These are phyloP conservation scores for Acleris sparsana DNA, from an alignment of 2,888 invertebrate species.

Conservation along the genomic window DNA sequence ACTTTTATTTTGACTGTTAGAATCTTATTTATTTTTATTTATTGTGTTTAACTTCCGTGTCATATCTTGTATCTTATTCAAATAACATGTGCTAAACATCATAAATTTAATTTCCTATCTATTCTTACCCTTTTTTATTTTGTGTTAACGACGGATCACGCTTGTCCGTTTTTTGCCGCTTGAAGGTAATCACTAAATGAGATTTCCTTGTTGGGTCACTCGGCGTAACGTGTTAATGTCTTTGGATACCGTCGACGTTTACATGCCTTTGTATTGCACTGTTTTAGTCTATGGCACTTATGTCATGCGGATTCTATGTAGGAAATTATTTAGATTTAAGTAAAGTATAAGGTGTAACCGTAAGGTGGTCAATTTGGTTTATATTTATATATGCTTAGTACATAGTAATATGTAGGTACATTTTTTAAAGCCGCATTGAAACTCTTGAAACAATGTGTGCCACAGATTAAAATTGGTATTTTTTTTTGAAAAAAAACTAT, in stretches of 20 bases:
- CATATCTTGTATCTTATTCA: too few species aligned
- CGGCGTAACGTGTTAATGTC: slow-evolving; percentile 25
- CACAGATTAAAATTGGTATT: too few species aligned
- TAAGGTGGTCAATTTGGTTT: not conserved
- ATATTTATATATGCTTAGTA: too few species aligned
- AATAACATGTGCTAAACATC: not conserved
- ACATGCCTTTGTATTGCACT: slow-evolving; percentile 21
- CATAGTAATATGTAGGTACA: too few species aligned
- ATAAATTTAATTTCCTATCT: not conserved
- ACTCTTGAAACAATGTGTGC: too few species aligned
- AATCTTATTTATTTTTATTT: too few species aligned
- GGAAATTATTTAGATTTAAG: not conserved
- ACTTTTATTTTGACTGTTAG: not conserved
- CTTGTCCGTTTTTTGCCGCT: slow-evolving; percentile 28
- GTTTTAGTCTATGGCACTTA: slow-evolving; percentile 15
- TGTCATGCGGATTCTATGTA: not conserved
- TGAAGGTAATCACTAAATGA: slow-evolving; percentile 35
- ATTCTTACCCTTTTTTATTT: slow-evolving; percentile 1
- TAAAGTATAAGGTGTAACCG: not conserved
- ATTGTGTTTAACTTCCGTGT: too few species aligned
- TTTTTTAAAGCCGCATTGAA: too few species aligned
- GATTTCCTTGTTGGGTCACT: slow-evolving; percentile 29
- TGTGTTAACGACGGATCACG: not conserved
- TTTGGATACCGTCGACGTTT: slow-evolving; percentile 15
- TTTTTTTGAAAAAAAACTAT: too few species aligned